These are phyloP conservation scores for Jordanella pulchra DNA, from an alignment of 2,797 vertebrate genomes.

Conservation along the genomic window DNA sequence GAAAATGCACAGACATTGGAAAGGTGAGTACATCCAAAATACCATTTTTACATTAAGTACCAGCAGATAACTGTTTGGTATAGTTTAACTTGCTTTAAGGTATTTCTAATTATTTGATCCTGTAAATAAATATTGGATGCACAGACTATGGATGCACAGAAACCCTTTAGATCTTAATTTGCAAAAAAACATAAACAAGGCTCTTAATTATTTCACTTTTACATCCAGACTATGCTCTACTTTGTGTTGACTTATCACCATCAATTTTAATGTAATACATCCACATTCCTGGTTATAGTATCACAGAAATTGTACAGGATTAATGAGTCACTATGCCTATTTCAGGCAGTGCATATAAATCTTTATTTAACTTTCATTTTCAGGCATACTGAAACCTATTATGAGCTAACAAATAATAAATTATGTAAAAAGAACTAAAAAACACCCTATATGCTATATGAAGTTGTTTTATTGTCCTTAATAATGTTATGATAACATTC, in stretches of 20 bases:
- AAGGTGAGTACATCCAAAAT: background rate
- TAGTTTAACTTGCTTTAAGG: too few species aligned
- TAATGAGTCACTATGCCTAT: background rate
- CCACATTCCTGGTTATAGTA: background rate
- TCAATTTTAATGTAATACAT: background rate
- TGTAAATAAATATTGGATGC: too few species aligned
- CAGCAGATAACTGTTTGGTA: too few species aligned
- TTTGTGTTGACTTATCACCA: background rate
- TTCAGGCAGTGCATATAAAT: background rate
- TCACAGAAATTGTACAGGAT: background rate
- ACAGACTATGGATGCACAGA: background rate
- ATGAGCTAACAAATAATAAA: background rate
- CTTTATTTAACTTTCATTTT: background rate
- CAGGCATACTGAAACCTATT: background rate
- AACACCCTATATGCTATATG: background rate
- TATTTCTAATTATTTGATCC: too few species aligned
- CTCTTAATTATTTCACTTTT: background rate
- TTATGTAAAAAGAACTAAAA: background rate
- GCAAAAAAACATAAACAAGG: background rate
- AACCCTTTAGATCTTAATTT: background rate
- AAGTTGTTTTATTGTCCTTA: conserved; percentile 16
- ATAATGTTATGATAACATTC: conserved; percentile 16
- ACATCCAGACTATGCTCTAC: background rate
- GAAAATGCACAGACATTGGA: conserved; percentile 8
- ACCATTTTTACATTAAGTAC: background rate